These are phyloP conservation scores for Sakesphorus luctuosus DNA, from an alignment of 2,113 vertebrate species.

Conservation along the genomic window DNA sequence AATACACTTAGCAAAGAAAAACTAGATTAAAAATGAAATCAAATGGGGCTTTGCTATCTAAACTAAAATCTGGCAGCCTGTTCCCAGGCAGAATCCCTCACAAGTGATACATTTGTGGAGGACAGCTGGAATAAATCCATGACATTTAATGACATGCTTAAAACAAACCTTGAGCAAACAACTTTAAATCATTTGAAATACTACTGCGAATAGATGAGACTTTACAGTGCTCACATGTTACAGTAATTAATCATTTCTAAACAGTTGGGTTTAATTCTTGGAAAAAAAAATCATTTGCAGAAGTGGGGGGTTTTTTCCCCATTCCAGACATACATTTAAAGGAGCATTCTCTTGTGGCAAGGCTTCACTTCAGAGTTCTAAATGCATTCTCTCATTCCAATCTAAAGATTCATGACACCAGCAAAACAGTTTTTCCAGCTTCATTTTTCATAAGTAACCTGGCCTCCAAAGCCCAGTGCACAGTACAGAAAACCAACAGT, in stretches of 20 bases:
- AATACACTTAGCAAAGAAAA: not conserved
- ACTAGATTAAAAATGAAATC: not conserved
- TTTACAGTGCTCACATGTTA: not conserved
- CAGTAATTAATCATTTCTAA: slow-evolving; percentile 18
- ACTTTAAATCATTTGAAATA: slow-evolving; percentile 51
- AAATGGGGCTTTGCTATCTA: not conserved
- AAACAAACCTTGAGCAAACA: slow-evolving; percentile 56
- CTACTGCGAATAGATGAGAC: not conserved
- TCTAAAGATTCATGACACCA: not conserved
- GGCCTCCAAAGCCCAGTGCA: not conserved
- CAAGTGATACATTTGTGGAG: not conserved
- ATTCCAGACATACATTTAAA: not conserved
- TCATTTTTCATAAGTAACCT: not conserved
- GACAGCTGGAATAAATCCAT: slow-evolving; percentile 56
- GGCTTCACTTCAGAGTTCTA: not conserved
- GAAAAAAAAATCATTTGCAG: not conserved
- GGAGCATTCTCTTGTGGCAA: not conserved
- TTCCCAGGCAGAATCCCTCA: slow-evolving; percentile 28
- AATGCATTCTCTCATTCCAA: not conserved
- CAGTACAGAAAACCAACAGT: not conserved
- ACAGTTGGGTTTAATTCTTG: slow-evolving; percentile 1
- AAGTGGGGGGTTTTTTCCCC: not conserved
- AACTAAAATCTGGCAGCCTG: not conserved
- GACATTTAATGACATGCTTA: slow-evolving; percentile 26
- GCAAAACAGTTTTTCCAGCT: not conserved